phyloP scores from a whole-genome alignment of 2,888 invertebrate genomes.

The Xestia ashworthii region DNA sequence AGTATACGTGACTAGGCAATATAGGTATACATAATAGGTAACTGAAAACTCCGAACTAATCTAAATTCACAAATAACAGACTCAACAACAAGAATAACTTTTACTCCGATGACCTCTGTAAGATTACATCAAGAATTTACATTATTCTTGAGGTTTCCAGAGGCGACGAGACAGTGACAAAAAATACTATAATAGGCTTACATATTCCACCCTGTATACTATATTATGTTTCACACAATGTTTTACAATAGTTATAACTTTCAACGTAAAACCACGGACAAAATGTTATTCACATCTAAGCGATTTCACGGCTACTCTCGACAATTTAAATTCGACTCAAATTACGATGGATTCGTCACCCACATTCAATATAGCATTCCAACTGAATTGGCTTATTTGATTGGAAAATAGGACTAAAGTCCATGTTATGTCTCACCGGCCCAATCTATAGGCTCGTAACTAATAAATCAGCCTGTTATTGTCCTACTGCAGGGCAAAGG shows the following conservation, averaged over 20 bases:
- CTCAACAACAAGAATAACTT: neutral
- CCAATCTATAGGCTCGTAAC: neutral
- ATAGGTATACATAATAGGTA: neutral
- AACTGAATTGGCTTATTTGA: conserved; percentile 19
- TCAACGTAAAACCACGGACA: neutral
- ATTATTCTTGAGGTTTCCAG: neutral
- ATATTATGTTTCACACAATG: too few species aligned
- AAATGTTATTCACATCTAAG: conserved; percentile 2
- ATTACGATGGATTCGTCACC: conserved; percentile 26
- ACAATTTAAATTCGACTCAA: conserved; percentile 8
- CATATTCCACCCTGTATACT: neutral
- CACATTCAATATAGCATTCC: conserved; percentile 20
- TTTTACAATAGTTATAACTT: neutral
- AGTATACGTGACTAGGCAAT: neutral
- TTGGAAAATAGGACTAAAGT: conserved; percentile 13
- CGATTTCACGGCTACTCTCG: conserved; percentile 13
- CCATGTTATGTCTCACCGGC: neutral
- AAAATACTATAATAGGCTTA: neutral
- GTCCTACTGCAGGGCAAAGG: neutral
- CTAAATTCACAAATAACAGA: conserved; percentile 6
- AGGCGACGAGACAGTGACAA: neutral
- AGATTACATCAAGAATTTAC: conserved; percentile 7
- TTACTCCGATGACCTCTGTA: conserved; percentile 11
- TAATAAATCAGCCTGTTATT: neutral
- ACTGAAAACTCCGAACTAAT: neutral